A percentile compares a stretch with the other conserved stretches of the same genome.
These are phyloP conservation scores for Erebia ligea DNA, from an alignment of 2,888 invertebrate genomes.

Conservation along the genomic window DNA sequence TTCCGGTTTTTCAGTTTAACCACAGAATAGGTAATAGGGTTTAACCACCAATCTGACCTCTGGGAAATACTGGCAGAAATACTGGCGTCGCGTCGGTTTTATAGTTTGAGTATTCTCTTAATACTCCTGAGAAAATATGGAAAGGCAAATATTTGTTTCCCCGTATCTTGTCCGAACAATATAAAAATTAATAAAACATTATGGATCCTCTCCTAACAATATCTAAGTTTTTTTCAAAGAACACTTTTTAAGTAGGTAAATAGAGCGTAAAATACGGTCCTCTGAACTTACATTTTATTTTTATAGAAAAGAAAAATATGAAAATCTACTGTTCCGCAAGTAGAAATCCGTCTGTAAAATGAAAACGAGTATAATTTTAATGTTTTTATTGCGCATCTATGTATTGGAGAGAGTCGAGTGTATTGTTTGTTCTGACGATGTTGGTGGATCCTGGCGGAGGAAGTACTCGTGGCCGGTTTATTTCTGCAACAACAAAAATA, in stretches of 20 bases:
- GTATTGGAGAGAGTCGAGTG: slow-evolving; percentile 39
- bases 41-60: too few species aligned
- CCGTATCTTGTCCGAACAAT: too few species aligned
- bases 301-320: not conserved
- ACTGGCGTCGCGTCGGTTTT: too few species aligned
- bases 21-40: too few species aligned
- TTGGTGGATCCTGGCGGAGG: slow-evolving; percentile 47
- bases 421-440: slow-evolving; percentile 42
- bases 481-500: slow-evolving; percentile 31
- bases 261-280: not conserved
- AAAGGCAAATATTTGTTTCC: too few species aligned
- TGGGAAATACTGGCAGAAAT: too few species aligned
- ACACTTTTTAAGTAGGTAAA: not conserved
- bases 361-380: slow-evolving; percentile 41
- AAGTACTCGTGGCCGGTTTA: slow-evolving; percentile 41
- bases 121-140: too few species aligned
- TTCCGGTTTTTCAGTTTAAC: too few species aligned
- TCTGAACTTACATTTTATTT: not conserved
- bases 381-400: slow-evolving; percentile 43
- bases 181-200: not conserved
- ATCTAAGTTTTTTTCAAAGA: not conserved
- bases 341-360: slow-evolving; percentile 32
- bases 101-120: too few species aligned
- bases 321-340: not conserved
- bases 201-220: not conserved